phyloP scores from a whole-genome alignment of 2,113 vertebrate genomes.

The Labeo rohita region DNA sequence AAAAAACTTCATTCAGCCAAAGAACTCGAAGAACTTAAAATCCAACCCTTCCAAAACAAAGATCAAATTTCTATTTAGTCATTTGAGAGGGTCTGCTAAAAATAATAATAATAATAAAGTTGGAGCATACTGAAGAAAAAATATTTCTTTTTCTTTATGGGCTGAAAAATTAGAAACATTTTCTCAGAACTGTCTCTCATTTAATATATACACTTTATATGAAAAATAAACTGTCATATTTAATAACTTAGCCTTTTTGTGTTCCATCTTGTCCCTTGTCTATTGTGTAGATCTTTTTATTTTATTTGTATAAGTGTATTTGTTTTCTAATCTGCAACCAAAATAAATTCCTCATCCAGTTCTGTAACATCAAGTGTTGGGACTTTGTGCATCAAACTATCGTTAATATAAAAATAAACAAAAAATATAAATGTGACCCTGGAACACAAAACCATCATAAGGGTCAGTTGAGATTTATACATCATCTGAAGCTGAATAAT shows the following conservation, averaged over 20 bases:
- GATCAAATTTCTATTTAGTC: not conserved
- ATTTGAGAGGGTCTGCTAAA: not conserved
- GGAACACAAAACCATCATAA: too few relatives aligned
- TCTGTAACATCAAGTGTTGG: not conserved
- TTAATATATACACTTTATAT: not conserved
- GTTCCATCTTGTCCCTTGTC: not conserved
- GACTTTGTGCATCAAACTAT: not conserved
- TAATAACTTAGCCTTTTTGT: not conserved
- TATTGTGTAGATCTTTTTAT: not conserved
- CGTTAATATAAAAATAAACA: not conserved
- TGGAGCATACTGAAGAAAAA: not conserved
- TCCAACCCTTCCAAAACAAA: not conserved
- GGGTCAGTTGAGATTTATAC: too few relatives aligned
- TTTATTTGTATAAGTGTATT: not conserved
- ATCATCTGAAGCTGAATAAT: too few relatives aligned
- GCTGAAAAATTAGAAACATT: not conserved
- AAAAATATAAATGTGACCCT: too few relatives aligned
- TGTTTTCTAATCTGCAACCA: not conserved
- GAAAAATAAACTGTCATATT: not conserved
- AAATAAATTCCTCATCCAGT: conserved; percentile 3
- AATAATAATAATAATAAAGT: not conserved
- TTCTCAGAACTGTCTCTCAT: not conserved
- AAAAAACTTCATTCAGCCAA: not conserved
- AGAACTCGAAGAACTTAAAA: not conserved
- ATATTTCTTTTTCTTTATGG: not conserved